A percentile compares a stretch with the other conserved stretches of the same genome.
Conservation (phyloP, 1,140 invertebrate species). For the Neocloeon triangulifer region DNA sequence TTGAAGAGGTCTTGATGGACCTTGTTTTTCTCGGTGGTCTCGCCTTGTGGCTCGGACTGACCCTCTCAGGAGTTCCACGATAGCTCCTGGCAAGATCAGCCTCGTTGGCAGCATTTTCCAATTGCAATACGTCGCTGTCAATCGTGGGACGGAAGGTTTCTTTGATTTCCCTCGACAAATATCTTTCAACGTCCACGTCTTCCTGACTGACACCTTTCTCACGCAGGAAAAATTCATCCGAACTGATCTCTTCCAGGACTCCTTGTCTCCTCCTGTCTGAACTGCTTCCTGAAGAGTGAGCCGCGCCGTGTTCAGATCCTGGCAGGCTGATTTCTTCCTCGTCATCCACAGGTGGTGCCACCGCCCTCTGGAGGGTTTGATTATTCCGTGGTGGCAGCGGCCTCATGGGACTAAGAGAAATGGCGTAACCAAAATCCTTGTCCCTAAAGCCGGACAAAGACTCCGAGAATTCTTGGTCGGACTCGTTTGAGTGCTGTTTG, state of each 20-base stretch:
- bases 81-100: constrained; percentile 13
- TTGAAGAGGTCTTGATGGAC: too few relatives aligned
- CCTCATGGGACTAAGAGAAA: constrained; percentile 10
- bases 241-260: constrained; percentile 60
- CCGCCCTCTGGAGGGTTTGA: constrained; percentile 11
- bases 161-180: constrained; percentile 50
- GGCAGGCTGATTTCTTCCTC: constrained; percentile 11
- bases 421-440: constrained; percentile 10
- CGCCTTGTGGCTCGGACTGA: too few relatives aligned
- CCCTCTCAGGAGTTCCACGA: constrained; percentile 9
- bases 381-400: constrained; percentile 6
- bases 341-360: constrained; percentile 8
- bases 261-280: constrained; percentile 25
- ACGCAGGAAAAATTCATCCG: constrained; percentile 64
- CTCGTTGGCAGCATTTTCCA: constrained; percentile 18
- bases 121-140: constrained; percentile 32
- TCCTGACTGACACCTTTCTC: constrained; percentile 57
- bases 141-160: constrained; percentile 41
- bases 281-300: constrained; percentile 23
- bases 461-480: constrained; percentile 9
- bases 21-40: too few relatives aligned
- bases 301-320: constrained; percentile 17
- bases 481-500: constrained; percentile 15
- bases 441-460: constrained; percentile 10
- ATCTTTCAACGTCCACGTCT: constrained; percentile 50